Percentiles rank a stretch among this genome's conserved stretches.
Conservation (phyloP, 1,140 invertebrate genomes). For the Scylla paramamosain region DNA sequence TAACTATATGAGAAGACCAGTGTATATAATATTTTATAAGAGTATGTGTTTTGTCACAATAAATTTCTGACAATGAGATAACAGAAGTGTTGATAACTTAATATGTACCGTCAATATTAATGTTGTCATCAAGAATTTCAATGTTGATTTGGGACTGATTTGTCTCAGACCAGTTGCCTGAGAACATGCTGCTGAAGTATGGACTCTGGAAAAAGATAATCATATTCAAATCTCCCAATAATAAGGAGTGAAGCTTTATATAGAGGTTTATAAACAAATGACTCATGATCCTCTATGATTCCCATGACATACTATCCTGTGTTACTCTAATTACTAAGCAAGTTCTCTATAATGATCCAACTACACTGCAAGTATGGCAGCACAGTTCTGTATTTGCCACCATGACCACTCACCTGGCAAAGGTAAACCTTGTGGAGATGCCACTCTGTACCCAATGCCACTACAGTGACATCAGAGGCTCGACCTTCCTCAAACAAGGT, state of each 20-base stretch:
- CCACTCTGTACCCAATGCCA: constrained; percentile 88
- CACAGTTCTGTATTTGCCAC: no score
- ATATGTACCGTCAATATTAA: constrained; percentile 85
- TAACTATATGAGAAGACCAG: constrained; percentile 41
- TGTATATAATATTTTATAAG: neutral
- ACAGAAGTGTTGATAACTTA: no score
- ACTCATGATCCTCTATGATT: neutral
- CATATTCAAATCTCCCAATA: neutral
- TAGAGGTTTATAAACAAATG: no score
- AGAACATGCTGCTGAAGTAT: constrained; percentile 92
- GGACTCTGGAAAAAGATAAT: constrained; percentile 83
- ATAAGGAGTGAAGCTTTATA: no score
- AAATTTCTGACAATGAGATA: no score
- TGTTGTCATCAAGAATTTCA: constrained; percentile 88
- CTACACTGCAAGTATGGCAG: no score
- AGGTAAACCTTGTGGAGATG: constrained; percentile 86
- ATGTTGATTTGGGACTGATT: constrained; percentile 86
- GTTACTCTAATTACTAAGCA: no score
- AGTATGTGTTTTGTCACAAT: no score
- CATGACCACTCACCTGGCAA: constrained; percentile 65
- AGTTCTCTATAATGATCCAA: no score
- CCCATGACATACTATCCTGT: no score
- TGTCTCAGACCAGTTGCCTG: constrained; percentile 89
- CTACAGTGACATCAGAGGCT: constrained; percentile 88
- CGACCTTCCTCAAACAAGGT: constrained; percentile 88